Evolutionary conservation across 1,140 invertebrate species (phyloP).

Genomic region (Anastatus disparis): DNA sequence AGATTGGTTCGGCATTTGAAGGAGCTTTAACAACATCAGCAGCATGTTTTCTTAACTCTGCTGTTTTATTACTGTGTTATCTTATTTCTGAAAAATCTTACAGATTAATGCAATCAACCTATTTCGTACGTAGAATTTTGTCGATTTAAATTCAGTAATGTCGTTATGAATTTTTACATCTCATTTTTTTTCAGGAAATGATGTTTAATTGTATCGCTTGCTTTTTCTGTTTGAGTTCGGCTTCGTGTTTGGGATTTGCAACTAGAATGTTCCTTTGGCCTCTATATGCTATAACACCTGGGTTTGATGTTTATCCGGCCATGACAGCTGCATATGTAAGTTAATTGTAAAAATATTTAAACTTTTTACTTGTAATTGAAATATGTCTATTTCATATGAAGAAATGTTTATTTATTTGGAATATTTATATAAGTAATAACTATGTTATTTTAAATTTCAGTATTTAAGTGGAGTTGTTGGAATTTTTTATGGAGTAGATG

Average conservation of each 20-base stretch:
- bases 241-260: constrained; percentile 79
- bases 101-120: constrained; percentile 76
- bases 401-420: too few species aligned
- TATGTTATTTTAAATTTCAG: constrained; percentile 15
- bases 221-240: constrained; percentile 78
- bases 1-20: constrained; percentile 78
- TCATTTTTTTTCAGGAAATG: constrained; percentile 82
- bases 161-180: too few species aligned
- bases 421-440: neutral
- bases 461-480: constrained; percentile 11
- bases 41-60: constrained; percentile 79
- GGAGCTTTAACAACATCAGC: constrained; percentile 81
- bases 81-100: constrained; percentile 80
- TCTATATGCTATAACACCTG: constrained; percentile 69
- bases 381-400: neutral
- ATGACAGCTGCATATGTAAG: constrained; percentile 87
- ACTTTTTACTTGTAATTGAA: neutral
- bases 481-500: constrained; percentile 7
- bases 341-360: too few species aligned
- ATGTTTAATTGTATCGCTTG: constrained; percentile 80
- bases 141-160: too few species aligned
- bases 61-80: constrained; percentile 79
- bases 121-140: constrained; percentile 81
- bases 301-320: constrained; percentile 79
- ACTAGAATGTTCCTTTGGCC: constrained; percentile 79